Evolutionary conservation across 2,113 vertebrate genomes (phyloP), one percentile per base, ranked within the genome.

Genomic region (Bombycilla garrulus): DNA sequence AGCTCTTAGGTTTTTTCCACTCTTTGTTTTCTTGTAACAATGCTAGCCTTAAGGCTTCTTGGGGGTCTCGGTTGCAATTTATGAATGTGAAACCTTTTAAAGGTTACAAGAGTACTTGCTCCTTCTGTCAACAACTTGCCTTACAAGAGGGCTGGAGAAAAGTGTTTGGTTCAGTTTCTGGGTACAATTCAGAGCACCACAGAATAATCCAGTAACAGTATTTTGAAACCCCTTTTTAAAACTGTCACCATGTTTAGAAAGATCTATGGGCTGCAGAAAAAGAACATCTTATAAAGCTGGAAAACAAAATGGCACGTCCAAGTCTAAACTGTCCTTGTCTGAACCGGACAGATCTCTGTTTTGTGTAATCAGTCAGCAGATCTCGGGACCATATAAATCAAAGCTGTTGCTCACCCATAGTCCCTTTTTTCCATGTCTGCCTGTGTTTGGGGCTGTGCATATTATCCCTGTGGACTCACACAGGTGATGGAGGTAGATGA

Each of bases 181-280:
- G 35, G 60, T 50, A 84, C 47, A 50, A 95, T 83, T 83, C 71
- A 14, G 25, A 92, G 54, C 72, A 67, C 56, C 40, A 45, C 18
- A 45, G 58, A 88, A 86, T 67, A 94, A 88, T 90, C 77, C 42
- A 33, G 20, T n/a, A 35, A 61, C 60, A 93, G 71, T 11, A 2
- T 70, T 93, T 93, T 95, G 85, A 93, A 93, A 88, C 51, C 29
- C 71, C 54, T 96, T 81, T 88, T 90, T 89, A 90, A 69, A 94
- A 96, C 53, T 90, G 81, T 95, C 88, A 88, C 87, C 86, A 96
- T 83, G 77, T 77, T 97, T 91, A 89, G 80, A 92, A 91, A 95
- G 95, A 92, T 85, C 82, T 95, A 80, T 71, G 70, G 89, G 38
- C 81, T 83, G 57, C 54, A 67, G 86, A 95, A 96, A 90, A 89